Evolutionary conservation across 2,113 vertebrate species (phyloP), one percentile per base, ranked within the genome.

Genomic region (Cephalopterus ornatus): DNA sequence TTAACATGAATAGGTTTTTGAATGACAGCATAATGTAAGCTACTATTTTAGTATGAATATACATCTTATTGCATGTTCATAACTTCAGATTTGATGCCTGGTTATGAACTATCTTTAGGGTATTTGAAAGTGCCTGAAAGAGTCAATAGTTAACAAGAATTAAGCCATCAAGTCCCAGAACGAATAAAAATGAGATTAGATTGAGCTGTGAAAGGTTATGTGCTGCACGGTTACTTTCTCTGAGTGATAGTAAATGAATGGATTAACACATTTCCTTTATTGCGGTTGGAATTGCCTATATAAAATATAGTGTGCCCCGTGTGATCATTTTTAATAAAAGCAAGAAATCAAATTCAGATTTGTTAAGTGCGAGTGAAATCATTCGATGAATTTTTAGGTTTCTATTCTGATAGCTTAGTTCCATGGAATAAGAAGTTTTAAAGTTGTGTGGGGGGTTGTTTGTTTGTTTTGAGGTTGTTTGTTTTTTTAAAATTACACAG

Each of bases 271-370:
- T 80, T 97, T 95, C 85, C 92, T 93, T 96, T 92, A 94, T 94
- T 97, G 79, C 83, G 76, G 63, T 35, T 93, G 41, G 63, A 92
- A 97, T 94, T 97, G 95, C 91, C 72, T 96, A 93, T 94, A 91
- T 92, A 97, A 97, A 94, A 94, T 90, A 96, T 65, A 95, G 88
- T 94, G 96, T 94, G 63, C 11, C 91, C 91, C 94, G 28, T 93
- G 92, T 86, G 94, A 92, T 91, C 55, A 28, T 80, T 95, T 97
- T 95, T 96, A 96, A 96, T 96, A 95, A 94, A 85, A 92, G 75
- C 66, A 32, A 89, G 88, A 90, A 92, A 96, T 84, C 11, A 1
- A 92, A 88, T 83, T 92, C 72, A 91, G 50, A 61, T 88, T 96
- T 91, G 52, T 70, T 70, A 88, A 90, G 59, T 30, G 46, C 1